A percentile compares a stretch with the other conserved stretches of the same genome.
Conservation (phyloP, 2,888 invertebrate genomes). For the Biston stratarius region DNA sequence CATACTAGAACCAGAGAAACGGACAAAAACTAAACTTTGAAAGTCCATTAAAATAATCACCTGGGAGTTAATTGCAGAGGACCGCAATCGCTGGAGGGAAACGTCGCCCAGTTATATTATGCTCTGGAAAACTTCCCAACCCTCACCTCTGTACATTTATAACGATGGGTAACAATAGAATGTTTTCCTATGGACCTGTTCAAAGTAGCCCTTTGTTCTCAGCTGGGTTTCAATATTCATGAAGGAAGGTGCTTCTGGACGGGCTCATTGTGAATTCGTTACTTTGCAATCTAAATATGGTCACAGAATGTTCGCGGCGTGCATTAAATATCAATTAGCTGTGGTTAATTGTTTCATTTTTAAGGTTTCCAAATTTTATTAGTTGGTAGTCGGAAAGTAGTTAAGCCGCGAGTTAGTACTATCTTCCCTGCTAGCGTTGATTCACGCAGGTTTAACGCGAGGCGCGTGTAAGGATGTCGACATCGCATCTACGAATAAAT, state of each 20-base stretch:
- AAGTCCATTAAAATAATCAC: no score
- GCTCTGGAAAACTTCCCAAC: not conserved
- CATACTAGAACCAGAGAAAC: no score
- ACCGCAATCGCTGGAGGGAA: not conserved
- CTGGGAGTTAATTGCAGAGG: no score
- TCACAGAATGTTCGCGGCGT: not conserved
- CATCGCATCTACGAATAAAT: no score
- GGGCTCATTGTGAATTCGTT: slow-evolving; percentile 5
- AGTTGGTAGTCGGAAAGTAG: no score
- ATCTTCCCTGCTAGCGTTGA: no score
- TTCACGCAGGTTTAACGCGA: no score
- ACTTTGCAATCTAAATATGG: slow-evolving; percentile 11
- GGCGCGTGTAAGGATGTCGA: no score
- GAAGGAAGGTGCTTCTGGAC: not conserved
- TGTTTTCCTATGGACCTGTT: not conserved
- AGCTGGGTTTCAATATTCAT: slow-evolving; percentile 19
- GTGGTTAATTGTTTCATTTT: no score
- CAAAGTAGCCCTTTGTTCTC: slow-evolving; percentile 26
- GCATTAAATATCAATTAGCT: slow-evolving; percentile 6
- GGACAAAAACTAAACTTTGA: no score
- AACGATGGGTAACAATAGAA: slow-evolving; percentile 10
- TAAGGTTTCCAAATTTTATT: no score
- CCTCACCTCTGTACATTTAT: slow-evolving; percentile 1
- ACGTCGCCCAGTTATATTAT: not conserved
- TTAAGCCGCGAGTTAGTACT: no score